Evolutionary conservation across 2,888 invertebrate species (phyloP), one percentile per base, ranked within the genome.

Genomic region (Hololepta plana): DNA sequence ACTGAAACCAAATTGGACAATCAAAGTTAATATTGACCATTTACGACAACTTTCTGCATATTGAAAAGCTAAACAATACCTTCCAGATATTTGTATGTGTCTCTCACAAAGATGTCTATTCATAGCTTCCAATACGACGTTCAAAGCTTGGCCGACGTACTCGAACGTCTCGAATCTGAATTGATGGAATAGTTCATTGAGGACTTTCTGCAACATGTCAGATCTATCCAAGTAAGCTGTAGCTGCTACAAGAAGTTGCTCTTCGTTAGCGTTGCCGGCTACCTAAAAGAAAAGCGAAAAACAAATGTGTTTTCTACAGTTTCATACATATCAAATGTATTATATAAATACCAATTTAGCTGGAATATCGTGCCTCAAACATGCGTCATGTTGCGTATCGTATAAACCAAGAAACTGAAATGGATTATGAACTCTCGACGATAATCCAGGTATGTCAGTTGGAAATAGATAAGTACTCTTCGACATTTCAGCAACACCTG

Each of bases 401-500:
- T 91, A 88, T 4, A 96, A 59, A 2, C 95, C 95, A 8, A 96
- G 65, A 54, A 88, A 96, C 44, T 87, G 74, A 36, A 95, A 61
- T 0, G 82, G 84, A 27, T 64, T 67, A 31, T 70, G 58, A 0
- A 82, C 74, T 25, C 88, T 62, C 20, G 68, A 68, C 11, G 72
- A 70, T 12, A 95, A 60, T 0, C 93, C 95, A 4, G 84, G 84
- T 43, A 96, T 91, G 49, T 90, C 81, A 36, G 76, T 67, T n/a
- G 66, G 44, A 48, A 49, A 12, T 46, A 35, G 43, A 27, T 43
- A 55, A 36, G 53, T 52, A 2, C 46, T 40, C 29, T 59, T 55
- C 7, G 35, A 30, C 17, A 7, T 57, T 46, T 64, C 60, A 8
- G 74, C 74, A 13, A 76, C 73, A 23, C 84, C 84, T 27, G 72